Evolutionary conservation across 2,113 vertebrate genomes (phyloP).

Genomic region (Perognathus longimembris): DNA sequence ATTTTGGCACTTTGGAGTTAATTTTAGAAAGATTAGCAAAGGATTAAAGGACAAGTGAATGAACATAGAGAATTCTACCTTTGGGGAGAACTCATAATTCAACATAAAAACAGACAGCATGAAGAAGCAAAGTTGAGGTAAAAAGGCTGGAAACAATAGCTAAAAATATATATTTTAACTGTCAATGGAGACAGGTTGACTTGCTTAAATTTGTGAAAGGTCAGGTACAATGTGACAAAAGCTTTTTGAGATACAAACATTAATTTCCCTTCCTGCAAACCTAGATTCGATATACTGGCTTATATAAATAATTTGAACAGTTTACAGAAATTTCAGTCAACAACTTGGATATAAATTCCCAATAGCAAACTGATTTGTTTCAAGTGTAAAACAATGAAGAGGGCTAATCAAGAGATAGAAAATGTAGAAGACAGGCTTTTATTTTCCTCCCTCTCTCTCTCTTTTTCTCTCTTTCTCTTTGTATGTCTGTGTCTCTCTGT

Average conservation of each 20-base stretch:
- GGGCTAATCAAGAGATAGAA: background rate
- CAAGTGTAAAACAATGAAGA: background rate
- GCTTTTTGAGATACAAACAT: conserved; percentile 61
- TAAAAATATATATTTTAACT: conserved; percentile 7
- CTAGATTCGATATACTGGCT: conserved; percentile 21
- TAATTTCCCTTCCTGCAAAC: conserved; percentile 10
- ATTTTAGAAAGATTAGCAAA: background rate
- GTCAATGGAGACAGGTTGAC: conserved; percentile 45
- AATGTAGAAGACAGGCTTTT: background rate
- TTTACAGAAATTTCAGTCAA: conserved; percentile 34
- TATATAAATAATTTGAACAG: conserved; percentile 52
- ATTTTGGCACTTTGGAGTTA: background rate
- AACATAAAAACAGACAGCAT: background rate
- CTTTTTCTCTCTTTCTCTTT: too few relatives aligned
- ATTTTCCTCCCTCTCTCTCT: too few relatives aligned
- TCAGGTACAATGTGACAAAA: conserved; percentile 72
- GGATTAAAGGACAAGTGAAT: background rate
- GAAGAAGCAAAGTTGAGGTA: background rate
- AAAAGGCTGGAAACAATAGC: background rate
- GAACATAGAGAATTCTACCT: background rate
- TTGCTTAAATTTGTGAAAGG: conserved; percentile 57
- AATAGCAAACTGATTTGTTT: background rate
- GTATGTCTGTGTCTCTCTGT: too few relatives aligned
- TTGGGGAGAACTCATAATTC: background rate
- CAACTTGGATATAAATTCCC: conserved; percentile 20